Percentiles rank a stretch among this genome's conserved stretches.
These are phyloP conservation scores for Drosophila mettleri DNA, from an alignment of 2,888 invertebrate genomes.

Conservation along the genomic window DNA sequence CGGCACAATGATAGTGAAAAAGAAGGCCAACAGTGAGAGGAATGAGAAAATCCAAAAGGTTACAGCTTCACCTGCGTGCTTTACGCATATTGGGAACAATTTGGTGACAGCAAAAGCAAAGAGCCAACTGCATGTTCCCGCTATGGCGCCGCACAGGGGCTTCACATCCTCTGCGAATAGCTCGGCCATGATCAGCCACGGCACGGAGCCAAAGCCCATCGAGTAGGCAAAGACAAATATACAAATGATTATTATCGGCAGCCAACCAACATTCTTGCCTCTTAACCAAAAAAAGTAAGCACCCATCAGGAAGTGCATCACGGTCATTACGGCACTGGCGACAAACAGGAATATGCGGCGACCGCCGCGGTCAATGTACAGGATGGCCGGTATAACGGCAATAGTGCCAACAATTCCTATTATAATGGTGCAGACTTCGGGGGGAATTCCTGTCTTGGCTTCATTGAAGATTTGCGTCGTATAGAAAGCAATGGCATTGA, in stretches of 20 bases:
- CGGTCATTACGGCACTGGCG: slow-evolving; percentile 89
- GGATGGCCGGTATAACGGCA: slow-evolving; percentile 31
- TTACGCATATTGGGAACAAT: slow-evolving; percentile 86
- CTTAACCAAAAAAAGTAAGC: slow-evolving; percentile 87
- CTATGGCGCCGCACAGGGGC: slow-evolving; percentile 89
- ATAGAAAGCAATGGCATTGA: slow-evolving; percentile 93
- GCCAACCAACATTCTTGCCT: slow-evolving; percentile 87
- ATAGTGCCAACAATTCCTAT: slow-evolving; percentile 89
- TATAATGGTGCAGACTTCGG: slow-evolving; percentile 89
- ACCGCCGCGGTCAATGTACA: slow-evolving; percentile 88
- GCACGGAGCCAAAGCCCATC: slow-evolving; percentile 93
- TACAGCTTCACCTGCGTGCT: slow-evolving; percentile 86
- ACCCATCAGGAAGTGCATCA: slow-evolving; percentile 88
- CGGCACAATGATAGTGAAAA: slow-evolving; percentile 87
- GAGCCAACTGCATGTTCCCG: slow-evolving; percentile 91
- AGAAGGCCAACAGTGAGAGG: slow-evolving; percentile 87
- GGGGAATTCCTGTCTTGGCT: slow-evolving; percentile 38
- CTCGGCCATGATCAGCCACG: slow-evolving; percentile 90
- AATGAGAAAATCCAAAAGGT: slow-evolving; percentile 90
- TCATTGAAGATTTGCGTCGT: slow-evolving; percentile 88
- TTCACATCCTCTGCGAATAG: slow-evolving; percentile 91
- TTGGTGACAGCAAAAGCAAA: slow-evolving; percentile 91
- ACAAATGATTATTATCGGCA: slow-evolving; percentile 90
- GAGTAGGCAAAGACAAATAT: slow-evolving; percentile 91
- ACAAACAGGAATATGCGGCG: slow-evolving; percentile 89